Percentiles rank a stretch among this genome's conserved stretches.
Evolutionary conservation across 2,888 invertebrate genomes (phyloP).

Genomic region (Therioaphis trifolii): DNA sequence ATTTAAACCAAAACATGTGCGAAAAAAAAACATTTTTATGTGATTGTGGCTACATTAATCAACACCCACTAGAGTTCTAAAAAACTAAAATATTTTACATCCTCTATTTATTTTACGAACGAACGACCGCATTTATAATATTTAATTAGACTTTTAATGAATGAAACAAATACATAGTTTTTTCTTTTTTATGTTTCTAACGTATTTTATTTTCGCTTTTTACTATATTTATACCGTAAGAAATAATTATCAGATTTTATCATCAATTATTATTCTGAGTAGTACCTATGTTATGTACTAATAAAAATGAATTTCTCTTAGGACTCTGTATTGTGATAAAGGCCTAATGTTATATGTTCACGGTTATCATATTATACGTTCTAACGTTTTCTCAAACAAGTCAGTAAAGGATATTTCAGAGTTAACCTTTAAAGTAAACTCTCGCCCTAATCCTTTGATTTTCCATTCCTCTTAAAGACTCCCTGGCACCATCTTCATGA

Average conservation of each 20-base stretch:
- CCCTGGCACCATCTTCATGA: conserved; percentile 25
- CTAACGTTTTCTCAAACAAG: no score
- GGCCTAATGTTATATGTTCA: no score
- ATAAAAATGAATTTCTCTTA: no score
- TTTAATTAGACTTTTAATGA: not conserved
- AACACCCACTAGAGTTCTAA: conserved; percentile 39
- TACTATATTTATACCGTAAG: not conserved
- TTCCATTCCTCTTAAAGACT: not conserved
- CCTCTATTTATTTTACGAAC: conserved; percentile 23
- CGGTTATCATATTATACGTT: no score
- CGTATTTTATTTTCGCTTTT: not conserved
- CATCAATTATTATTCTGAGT: no score
- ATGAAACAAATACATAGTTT: not conserved
- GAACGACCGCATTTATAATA: not conserved
- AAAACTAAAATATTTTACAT: not conserved
- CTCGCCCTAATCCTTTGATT: conserved; percentile 30
- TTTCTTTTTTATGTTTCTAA: not conserved
- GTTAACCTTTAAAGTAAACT: not conserved
- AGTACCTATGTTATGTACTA: no score
- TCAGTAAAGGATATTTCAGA: no score
- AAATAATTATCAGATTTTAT: not conserved
- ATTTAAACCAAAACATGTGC: conserved; percentile 2
- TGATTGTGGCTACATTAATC: conserved; percentile 27
- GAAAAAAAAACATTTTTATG: not conserved
- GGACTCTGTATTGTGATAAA: no score